Evolutionary conservation across 2,797 vertebrate genomes (phyloP), one percentile per base, ranked within the genome.

Genomic region (Furcifer pardalis): DNA sequence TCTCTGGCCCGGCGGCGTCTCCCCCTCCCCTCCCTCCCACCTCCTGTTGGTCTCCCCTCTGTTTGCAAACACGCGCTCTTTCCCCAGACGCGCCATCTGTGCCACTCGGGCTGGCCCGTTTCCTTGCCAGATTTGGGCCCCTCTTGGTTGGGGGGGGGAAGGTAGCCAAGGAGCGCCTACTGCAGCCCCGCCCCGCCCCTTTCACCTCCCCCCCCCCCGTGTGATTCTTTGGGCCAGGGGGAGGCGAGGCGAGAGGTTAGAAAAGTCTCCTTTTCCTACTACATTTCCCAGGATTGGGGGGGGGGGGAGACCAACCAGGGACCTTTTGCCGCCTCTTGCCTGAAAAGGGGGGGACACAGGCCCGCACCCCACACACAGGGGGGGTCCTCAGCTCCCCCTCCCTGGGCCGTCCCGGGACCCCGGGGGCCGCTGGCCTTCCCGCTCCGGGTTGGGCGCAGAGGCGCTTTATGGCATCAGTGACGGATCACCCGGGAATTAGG

Each of bases 381-480:
- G n/a, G n/a, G n/a, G n/a, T n/a, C n/a, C n/a, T n/a, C n/a, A n/a
- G n/a, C n/a, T n/a, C n/a, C n/a, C n/a, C n/a, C n/a, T n/a, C n/a
- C n/a, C n/a, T 56, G 15, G 35, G 35, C 66, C 19, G 21, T 17
- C n/a, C 66, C 32, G 19, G 66, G 19, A 37, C n/a, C 17, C 32
- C 27, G 6, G 66, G 17, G 66, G 35, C 66, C 52, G 5, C 52
- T 5, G 19, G 13, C 15, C 3, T 15, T 56, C 52, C 52, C 19
- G 19, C 13, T 56, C 52, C 52, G 52, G 19, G 15, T 56, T 56
- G 52, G 17, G 17, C 52, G 52, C 52, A 56, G 15, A 56, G 21
- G 3, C 52, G 52, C 89, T 93, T 93, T 93, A 93, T 93, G 93
- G 91, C 92, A 90, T 95, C 92, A 94, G 91, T 95, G 94, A 93